Base-by-base conservation (phyloP, 2,797 vertebrate species). In the Remorina albescens region DNA sequence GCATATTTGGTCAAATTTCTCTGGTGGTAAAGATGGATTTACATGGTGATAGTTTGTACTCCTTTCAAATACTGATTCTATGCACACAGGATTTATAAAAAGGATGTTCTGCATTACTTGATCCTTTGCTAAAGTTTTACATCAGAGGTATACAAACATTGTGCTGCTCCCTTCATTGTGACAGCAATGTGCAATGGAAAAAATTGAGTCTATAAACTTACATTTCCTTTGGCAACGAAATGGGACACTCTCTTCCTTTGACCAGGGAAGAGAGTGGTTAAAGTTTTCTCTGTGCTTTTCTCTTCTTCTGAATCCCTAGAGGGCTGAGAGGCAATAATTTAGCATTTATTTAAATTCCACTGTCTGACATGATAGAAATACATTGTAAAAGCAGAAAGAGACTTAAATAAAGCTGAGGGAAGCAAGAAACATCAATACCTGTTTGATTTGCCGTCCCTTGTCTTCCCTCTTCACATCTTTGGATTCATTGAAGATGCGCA, bases 191-290 rank as follows among this genome's bases (percentile, higher is more conserved):
- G 25, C 21, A 21, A 56, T 0, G 0, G 13, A 41, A 1, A 61
- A 25, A 10, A 16, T 37, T 2, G 50, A 61, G 15, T 54, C 25
- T 42, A 47, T 56, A 88, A 64, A 95, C 96, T 96, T 88, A 97
- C 96, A 75, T 86, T 95, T 94, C 94, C 95, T 94, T 96, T 96
- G 89, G 93, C 95, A 86, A 92, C 87, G 65, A 95, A 96, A 83
- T 99, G 98, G 16, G 98, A 98, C 72, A 99, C 96, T 86, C 98
- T 96, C 89, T 96, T 96, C 92, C 97, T 99, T 76, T 99, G 98
- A 6, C 98, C 97, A 0, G 97, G 97, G 77, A 97, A 93, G 67
- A 98, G 93, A 18, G 96, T 96, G 26, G 96, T 96, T 92, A 96
- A 95, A 87, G 93, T 92, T 53, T 90, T 88, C 15, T 94, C 95